Percentiles rank a stretch among this genome's conserved stretches.
Evolutionary conservation across 2,113 vertebrate genomes (phyloP).

Genomic region (Rana temporaria): DNA sequence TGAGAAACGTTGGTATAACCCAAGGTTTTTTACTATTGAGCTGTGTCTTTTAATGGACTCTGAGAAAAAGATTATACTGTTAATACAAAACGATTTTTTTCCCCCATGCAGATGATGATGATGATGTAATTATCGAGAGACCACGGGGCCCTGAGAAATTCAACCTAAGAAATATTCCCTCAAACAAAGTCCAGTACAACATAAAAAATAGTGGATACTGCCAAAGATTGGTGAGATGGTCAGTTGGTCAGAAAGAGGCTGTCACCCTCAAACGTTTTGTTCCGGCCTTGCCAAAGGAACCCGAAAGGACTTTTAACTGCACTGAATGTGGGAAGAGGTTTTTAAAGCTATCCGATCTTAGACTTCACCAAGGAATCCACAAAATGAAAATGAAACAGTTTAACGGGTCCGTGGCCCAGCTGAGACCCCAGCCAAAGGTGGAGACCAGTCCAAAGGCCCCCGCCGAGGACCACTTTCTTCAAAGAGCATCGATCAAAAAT

Average conservation of each 20-base stretch:
- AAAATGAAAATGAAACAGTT: slow-evolving; percentile 48
- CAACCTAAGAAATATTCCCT: slow-evolving; percentile 46
- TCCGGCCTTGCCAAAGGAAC: slow-evolving; percentile 7
- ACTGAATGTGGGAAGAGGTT: slow-evolving; percentile 50
- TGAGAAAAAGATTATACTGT: too few relatives aligned
- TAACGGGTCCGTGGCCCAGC: slow-evolving; percentile 35
- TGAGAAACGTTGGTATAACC: too few relatives aligned
- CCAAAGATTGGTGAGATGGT: slow-evolving; percentile 52
- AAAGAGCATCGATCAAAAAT: slow-evolving; percentile 34
- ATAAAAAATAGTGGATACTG: slow-evolving; percentile 51
- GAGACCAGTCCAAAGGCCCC: slow-evolving; percentile 24
- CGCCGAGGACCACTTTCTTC: not conserved
- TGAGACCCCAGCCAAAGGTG: slow-evolving; percentile 22
- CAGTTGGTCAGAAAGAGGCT: slow-evolving; percentile 40
- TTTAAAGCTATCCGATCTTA: slow-evolving; percentile 38
- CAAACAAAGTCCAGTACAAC: slow-evolving; percentile 50
- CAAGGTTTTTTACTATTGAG: too few relatives aligned
- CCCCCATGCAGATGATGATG: too few relatives aligned
- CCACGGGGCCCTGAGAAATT: slow-evolving; percentile 31
- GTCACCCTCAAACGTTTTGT: slow-evolving; percentile 10
- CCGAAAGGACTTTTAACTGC: slow-evolving; percentile 44
- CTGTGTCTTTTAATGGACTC: too few relatives aligned
- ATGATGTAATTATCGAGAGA: slow-evolving; percentile 35
- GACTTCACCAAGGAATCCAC: slow-evolving; percentile 52
- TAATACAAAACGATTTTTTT: too few relatives aligned